phyloP scores from a whole-genome alignment of 2,797 vertebrate species.

The Microchirus variegatus region DNA sequence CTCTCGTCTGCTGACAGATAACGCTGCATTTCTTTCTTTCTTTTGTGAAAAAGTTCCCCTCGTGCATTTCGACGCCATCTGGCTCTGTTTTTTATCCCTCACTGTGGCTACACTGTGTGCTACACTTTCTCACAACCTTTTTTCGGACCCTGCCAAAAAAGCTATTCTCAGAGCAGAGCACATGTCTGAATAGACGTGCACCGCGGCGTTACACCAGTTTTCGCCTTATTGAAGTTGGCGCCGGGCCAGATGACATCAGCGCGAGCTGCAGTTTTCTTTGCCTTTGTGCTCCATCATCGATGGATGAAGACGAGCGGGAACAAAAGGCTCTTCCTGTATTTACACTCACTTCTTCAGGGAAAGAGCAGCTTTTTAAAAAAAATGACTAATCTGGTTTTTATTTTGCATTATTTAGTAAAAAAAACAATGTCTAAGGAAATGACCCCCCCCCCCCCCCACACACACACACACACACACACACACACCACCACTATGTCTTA shows the following conservation, averaged over 20 bases:
- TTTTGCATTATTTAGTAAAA: background rate
- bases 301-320: conserved; percentile 33
- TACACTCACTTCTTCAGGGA: background rate
- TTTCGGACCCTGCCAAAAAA: conserved; percentile 74
- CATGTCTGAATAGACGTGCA: conserved; percentile 74
- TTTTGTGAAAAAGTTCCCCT: conserved; percentile 64
- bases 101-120: conserved; percentile 64
- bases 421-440: conserved; percentile 14
- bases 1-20: conserved; percentile 57
- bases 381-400: background rate
- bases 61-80: conserved; percentile 72
- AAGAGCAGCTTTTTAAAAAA: background rate
- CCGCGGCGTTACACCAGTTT: conserved; percentile 70
- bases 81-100: conserved; percentile 74
- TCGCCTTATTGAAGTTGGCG: conserved; percentile 71
- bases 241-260: conserved; percentile 73
- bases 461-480: too few species aligned
- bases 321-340: conserved; percentile 4
- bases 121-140: conserved; percentile 81
- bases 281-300: conserved; percentile 39
- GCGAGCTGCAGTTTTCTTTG: conserved; percentile 52
- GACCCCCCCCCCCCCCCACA: conserved; percentile 33
- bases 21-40: conserved; percentile 68
- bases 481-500: conserved; percentile 42
- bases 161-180: conserved; percentile 75